Base-by-base conservation (phyloP, 2,888 invertebrate species). In the Aleiodes testaceus region DNA sequence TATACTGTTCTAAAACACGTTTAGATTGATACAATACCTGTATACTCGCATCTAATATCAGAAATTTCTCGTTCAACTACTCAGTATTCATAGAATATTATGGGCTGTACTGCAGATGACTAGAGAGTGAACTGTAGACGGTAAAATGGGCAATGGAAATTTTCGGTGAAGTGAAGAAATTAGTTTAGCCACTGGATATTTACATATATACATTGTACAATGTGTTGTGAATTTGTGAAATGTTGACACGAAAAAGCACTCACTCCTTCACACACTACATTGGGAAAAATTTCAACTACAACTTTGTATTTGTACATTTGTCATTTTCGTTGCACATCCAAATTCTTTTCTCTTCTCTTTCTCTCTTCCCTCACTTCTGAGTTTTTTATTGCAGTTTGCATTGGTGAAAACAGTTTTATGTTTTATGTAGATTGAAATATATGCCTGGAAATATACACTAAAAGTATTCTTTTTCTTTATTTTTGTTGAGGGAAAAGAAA, bases 61-160 rank as follows among this genome's bases (percentile, higher is more conserved):
- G 45, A 69, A 26, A 47, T 22, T 18, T 66, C 69, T 64, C 74
- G 74, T 74, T 73, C 67, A 52, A 74, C 78, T 75, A 72, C 74
- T 84, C 81, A 75, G 82, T 84, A 84, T 84, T 84, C 84, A 84
- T 84, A 79, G 81, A 81, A 84, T 81, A 82, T 79, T 78, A 76
- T 75, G 76, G 76, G 45, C 44, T 64, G 61, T 67, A 59, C 72
- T 61, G 69, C 70, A 22, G 53, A 53, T 53, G 53, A 53, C 53
- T 36, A 49, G n/a, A 20, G 63, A 45, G 55, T 55, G n/a, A n/a
- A 20, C 3, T 20, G n/a, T 12, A 12, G 6, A 26, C n/a, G 14
- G 14, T 7, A 26, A 53, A n/a, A 12, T 26, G 26, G 53, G n/a
- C 26, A 53, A 53, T 53, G 22, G 9, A 53, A 53, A 53, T 53